phyloP scores from a whole-genome alignment of 2,888 invertebrate species.

The Dysmachus trigonus region DNA sequence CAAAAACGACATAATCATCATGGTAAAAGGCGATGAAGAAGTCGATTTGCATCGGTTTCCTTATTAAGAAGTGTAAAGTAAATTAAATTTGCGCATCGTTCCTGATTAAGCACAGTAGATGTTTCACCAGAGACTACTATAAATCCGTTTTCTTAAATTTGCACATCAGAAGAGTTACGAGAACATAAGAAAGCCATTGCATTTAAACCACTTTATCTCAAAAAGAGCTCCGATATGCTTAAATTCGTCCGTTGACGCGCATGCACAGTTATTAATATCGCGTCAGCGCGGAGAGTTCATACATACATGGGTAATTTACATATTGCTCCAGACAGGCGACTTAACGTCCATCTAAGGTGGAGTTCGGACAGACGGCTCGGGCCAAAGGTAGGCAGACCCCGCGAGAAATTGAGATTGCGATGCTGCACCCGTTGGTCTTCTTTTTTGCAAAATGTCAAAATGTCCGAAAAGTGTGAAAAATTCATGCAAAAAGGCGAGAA shows the following conservation, averaged over 20 bases:
- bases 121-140: neutral
- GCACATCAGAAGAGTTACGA: neutral
- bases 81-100: neutral
- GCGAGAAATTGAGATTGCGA: neutral
- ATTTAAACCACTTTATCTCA: neutral
- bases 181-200: neutral
- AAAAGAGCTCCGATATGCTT: neutral
- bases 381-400: neutral
- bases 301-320: neutral
- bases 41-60: neutral
- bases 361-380: neutral
- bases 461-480: conserved; percentile 25
- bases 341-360: neutral
- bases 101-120: neutral
- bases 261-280: neutral
- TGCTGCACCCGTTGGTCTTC: neutral
- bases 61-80: neutral
- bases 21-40: neutral
- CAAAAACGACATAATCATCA: neutral
- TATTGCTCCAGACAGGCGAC: neutral
- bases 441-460: neutral
- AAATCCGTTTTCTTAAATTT: neutral
- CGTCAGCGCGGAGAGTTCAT: neutral
- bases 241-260: neutral
- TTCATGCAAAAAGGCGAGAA: neutral